A percentile compares a stretch with the other conserved stretches of the same genome.
Conservation (phyloP, 2,113 vertebrate genomes). For the Eonycteris spelaea region DNA sequence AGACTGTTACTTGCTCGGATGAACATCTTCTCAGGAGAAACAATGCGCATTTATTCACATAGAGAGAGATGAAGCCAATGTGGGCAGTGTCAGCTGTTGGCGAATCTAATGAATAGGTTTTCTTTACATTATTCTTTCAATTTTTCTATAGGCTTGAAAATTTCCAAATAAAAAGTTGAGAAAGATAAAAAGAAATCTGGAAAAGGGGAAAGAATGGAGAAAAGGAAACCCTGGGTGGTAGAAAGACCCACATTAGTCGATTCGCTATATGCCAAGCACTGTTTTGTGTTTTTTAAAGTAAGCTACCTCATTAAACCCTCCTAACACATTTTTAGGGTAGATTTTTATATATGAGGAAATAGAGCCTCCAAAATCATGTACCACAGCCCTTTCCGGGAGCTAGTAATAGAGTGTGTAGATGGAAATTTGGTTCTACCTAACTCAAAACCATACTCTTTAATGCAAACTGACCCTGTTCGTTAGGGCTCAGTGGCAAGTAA, state of each 20-base stretch:
- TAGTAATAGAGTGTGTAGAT: not conserved
- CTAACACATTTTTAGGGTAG: not conserved
- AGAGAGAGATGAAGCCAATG: not conserved
- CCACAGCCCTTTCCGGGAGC: not conserved
- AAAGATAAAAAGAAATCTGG: not conserved
- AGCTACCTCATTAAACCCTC: not conserved
- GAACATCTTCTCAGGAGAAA: not conserved
- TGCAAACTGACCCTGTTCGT: no score
- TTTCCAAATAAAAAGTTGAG: not conserved
- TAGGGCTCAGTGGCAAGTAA: not conserved
- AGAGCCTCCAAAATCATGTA: not conserved
- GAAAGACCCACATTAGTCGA: not conserved
- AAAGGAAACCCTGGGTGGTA: not conserved
- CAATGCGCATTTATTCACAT: not conserved
- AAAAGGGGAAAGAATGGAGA: not conserved
- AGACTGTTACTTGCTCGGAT: not conserved
- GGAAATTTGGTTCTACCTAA: not conserved
- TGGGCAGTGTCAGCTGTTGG: not conserved
- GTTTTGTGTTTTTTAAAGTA: not conserved
- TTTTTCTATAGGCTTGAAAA: not conserved
- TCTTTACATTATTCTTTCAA: not conserved
- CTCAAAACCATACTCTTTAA: not conserved
- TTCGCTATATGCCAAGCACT: not conserved
- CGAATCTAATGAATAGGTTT: not conserved
- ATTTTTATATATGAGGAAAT: not conserved